These are phyloP conservation scores for Peromyscus eremicus DNA, from an alignment of 2,797 vertebrate genomes.

Conservation along the genomic window DNA sequence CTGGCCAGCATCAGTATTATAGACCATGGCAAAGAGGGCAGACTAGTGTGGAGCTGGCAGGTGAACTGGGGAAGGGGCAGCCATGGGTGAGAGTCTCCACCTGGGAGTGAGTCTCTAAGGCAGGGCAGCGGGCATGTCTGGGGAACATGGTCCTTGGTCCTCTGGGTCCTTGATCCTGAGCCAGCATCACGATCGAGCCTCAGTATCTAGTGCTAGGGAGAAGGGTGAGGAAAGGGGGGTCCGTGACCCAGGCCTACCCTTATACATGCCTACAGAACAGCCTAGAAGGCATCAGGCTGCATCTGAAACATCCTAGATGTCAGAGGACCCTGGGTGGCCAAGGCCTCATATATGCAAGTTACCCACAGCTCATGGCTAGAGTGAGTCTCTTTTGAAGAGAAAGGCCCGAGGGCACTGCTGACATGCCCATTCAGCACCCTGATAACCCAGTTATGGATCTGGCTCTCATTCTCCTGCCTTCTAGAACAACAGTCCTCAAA, in stretches of 20 bases:
- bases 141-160: neutral
- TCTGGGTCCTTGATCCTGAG: neutral
- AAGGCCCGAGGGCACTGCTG: neutral
- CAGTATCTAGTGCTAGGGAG: too few relatives aligned
- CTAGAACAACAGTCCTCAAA: neutral
- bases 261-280: neutral
- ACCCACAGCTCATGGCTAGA: neutral
- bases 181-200: neutral
- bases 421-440: neutral
- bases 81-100: neutral
- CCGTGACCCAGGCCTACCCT: neutral
- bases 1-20: neutral
- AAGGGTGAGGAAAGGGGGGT: too few relatives aligned
- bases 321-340: neutral
- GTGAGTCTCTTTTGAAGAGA: neutral
- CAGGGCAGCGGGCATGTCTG: neutral
- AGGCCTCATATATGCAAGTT: neutral
- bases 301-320: neutral
- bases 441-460: neutral
- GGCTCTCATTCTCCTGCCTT: neutral
- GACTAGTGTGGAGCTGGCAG: neutral
- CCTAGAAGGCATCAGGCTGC: neutral
- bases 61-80: neutral
- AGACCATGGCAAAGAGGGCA: neutral
- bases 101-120: neutral